Evolutionary conservation across 1,140 invertebrate species (phyloP).

Genomic region (Diuraphis noxia): DNA sequence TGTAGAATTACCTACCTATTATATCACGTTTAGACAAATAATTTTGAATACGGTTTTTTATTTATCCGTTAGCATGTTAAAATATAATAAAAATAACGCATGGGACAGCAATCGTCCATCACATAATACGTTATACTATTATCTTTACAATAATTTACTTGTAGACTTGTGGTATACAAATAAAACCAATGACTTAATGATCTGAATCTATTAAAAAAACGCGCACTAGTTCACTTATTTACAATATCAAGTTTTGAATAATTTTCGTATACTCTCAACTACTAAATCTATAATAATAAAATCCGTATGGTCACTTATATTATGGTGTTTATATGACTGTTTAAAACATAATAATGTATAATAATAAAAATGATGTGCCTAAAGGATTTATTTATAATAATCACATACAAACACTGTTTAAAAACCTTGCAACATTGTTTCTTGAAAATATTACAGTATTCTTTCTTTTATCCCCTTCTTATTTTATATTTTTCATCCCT

Average conservation of each 20-base stretch:
- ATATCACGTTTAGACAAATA: neutral
- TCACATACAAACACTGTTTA: neutral
- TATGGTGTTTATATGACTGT: neutral
- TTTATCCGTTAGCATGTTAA: neutral
- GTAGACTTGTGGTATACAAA: neutral
- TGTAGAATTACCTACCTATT: neutral
- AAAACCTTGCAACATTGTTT: neutral
- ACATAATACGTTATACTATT: neutral
- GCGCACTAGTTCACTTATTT: neutral
- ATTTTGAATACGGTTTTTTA: neutral
- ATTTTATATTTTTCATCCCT: constrained; percentile 1
- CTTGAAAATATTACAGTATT: neutral
- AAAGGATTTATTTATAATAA: neutral
- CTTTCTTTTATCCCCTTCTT: neutral
- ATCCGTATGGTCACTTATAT: neutral
- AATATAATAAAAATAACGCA: no score
- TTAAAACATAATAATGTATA: neutral
- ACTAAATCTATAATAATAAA: neutral
- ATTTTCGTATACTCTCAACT: neutral
- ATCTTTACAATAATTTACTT: neutral
- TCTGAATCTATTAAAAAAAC: neutral
- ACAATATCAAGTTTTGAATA: neutral
- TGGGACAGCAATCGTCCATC: neutral
- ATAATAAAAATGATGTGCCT: neutral
- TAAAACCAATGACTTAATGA: neutral